Evolutionary conservation across 2,113 vertebrate species (phyloP).

Genomic region (Nyctibius bracteatus): DNA sequence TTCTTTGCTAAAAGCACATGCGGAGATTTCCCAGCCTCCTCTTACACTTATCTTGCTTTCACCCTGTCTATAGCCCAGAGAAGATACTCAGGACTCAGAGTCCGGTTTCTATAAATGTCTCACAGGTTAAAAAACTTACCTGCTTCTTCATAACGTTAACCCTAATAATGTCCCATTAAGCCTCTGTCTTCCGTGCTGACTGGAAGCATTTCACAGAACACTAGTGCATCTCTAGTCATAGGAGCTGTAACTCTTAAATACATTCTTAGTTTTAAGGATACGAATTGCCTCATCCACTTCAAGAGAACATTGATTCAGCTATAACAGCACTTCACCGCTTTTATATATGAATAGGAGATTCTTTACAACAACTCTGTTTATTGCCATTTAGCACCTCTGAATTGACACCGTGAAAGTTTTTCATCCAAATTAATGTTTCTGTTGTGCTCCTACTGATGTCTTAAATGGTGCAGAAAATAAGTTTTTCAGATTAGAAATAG

Average conservation of each 20-base stretch:
- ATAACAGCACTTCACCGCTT: neutral
- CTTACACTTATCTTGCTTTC: neutral
- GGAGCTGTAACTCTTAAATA: neutral
- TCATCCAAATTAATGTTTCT: conserved; percentile 43
- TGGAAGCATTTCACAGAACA: neutral
- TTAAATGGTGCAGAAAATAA: conserved; percentile 14
- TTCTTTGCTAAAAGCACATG: neutral
- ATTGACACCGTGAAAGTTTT: neutral
- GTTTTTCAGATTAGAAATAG: conserved; percentile 13
- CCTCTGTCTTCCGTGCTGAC: neutral
- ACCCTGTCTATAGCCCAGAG: neutral
- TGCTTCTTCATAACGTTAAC: neutral
- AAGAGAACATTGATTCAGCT: neutral
- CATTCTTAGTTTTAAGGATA: neutral
- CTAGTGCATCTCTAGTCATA: neutral
- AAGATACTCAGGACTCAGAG: neutral
- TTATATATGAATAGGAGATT: neutral
- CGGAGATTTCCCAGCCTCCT: neutral
- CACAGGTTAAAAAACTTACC: neutral
- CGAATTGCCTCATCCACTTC: neutral
- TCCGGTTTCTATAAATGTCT: neutral
- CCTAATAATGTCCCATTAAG: neutral
- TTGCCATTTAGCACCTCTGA: conserved; percentile 42
- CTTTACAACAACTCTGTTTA: neutral
- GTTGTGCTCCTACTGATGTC: conserved; percentile 7